phyloP scores from a whole-genome alignment of 2,888 invertebrate genomes.

The Pseudeuparius sepicola region DNA sequence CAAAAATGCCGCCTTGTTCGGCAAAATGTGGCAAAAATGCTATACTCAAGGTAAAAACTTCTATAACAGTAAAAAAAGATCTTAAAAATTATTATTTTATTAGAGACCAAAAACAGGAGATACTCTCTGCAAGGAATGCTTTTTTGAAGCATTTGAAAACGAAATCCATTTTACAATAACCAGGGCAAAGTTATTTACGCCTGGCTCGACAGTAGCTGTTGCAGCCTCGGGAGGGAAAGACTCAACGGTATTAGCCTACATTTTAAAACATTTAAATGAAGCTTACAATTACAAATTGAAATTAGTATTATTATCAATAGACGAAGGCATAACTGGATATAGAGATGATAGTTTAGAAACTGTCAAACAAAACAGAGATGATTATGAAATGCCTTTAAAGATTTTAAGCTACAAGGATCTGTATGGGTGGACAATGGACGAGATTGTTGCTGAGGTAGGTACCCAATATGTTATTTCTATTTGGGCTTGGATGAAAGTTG shows the following conservation, averaged over 20 bases:
- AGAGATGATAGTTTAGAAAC: conserved; percentile 95
- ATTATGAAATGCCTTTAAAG: conserved; percentile 88
- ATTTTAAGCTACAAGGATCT: conserved; percentile 94
- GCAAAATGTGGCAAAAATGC: conserved; percentile 67
- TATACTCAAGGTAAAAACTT: conserved; percentile 54
- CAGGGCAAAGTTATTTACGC: conserved; percentile 69
- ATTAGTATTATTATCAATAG: conserved; percentile 86
- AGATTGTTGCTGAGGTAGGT: conserved; percentile 78
- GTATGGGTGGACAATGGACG: conserved; percentile 99
- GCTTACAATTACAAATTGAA: conserved; percentile 84
- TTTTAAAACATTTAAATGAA: conserved; percentile 84
- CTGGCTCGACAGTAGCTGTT: conserved; percentile 80
- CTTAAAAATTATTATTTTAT: conserved; percentile 27
- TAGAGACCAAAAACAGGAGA: conserved; percentile 87
- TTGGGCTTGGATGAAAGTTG: too few species aligned
- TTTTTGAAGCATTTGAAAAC: conserved; percentile 85
- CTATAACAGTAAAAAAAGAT: background rate
- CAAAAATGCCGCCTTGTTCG: conserved; percentile 59
- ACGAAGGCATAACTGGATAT: conserved; percentile 95
- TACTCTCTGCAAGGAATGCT: conserved; percentile 89
- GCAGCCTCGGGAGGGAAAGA: conserved; percentile 94
- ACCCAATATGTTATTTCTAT: too few species aligned
- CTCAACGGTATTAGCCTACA: conserved; percentile 93
- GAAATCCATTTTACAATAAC: conserved; percentile 90
- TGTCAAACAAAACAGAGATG: conserved; percentile 87